Conservation (phyloP, 2,888 invertebrate species). For the Fabriciana adippe region DNA sequence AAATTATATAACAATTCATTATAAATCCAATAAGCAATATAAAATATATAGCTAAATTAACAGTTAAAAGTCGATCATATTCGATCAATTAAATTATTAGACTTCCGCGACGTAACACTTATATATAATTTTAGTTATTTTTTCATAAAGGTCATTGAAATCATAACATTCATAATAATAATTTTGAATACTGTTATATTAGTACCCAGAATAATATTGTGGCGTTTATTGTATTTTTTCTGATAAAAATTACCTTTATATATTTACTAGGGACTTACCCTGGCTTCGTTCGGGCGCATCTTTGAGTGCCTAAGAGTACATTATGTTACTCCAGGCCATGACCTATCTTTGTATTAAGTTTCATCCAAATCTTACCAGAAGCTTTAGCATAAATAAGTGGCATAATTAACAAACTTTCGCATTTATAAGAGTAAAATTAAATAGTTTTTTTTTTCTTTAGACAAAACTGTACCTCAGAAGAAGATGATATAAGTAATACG, state of each 20-base stretch:
- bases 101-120: slow-evolving; percentile 10
- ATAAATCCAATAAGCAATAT: neutral
- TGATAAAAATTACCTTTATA: too few relatives aligned
- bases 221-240: too few relatives aligned
- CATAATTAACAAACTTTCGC: too few relatives aligned
- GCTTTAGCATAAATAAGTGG: too few relatives aligned
- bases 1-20: too few relatives aligned
- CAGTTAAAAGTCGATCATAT: neutral
- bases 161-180: neutral
- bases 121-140: slow-evolving; percentile 6
- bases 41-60: neutral
- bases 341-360: too few relatives aligned
- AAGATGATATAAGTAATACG: slow-evolving; percentile 73
- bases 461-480: slow-evolving; percentile 66
- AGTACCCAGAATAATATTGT: too few relatives aligned
- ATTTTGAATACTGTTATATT: neutral
- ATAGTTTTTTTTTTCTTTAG: slow-evolving; percentile 46
- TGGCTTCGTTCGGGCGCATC: too few relatives aligned
- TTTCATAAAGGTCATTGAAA: slow-evolving; percentile 10
- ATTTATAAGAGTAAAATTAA: neutral
- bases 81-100: slow-evolving; percentile 1
- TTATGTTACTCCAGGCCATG: too few relatives aligned
- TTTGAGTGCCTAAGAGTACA: too few relatives aligned
- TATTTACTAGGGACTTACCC: too few relatives aligned
- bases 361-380: too few relatives aligned